Evolutionary conservation across 2,888 invertebrate genomes (phyloP), one percentile per base, ranked within the genome.

Genomic region (Timema podura): DNA sequence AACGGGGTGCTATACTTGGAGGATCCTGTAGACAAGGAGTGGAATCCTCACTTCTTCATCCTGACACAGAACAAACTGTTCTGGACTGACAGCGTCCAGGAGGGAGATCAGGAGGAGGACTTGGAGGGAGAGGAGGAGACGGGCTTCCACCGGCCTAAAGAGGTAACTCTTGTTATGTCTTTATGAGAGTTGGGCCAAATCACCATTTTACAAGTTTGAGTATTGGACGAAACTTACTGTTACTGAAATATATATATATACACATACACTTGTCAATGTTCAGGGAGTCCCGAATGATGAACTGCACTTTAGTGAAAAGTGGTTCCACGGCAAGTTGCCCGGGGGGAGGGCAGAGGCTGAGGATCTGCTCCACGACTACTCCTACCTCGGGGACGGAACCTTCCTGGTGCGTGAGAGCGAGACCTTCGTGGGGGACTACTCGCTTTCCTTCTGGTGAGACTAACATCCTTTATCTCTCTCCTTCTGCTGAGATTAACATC

Each of bases 381-480:
- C 93, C 0, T 87, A 91, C 79, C 84, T 95, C 5, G 95, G 95
- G 0, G 95, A 96, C 79, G 96, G 96, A 0, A 95, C 95, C 0
- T 96, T 96, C 80, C 85, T 96, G 47, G 97, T 98, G 0, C 85
- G 97, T 48, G 94, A 95, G 76, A 96, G 96, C 79, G 95, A 95
- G 46, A 97, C 96, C 0, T 97, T 97, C 82, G 94, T 96, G 0
- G 97, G 97, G 0, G 97, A 97, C 81, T 97, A 96, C 79, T 95
- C 96, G 73, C 83, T 98, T 46, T 97, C 96, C 0, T 97, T 98
- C 82, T 95, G 94, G 96, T 84, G 77, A 79, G 80, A 75, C 13
- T 30, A 8, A 9, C 61, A 44, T 6, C n/a, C n/a, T n/a, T n/a
- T n/a, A n/a, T n/a, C n/a, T n/a, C n/a, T n/a, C n/a, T n/a, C n/a